Base-by-base conservation (phyloP, 23 tunicate species). In the Ciona savignyi region DNA sequence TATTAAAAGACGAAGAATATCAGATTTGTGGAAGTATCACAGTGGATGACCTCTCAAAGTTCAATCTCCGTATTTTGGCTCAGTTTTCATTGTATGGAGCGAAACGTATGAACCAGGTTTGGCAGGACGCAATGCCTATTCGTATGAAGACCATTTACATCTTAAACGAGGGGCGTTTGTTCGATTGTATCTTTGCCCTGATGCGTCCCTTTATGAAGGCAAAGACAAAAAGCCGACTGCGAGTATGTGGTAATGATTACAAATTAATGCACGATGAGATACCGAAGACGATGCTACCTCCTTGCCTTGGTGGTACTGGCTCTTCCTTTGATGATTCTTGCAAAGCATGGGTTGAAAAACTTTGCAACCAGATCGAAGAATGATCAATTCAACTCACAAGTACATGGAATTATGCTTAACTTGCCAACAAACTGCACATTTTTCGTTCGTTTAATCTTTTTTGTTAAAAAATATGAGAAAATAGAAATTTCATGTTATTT, bases 301-400 rank as follows among this genome's bases (percentile, higher is more conserved):
- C 63, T 9, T 81, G 63, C 62, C 68, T 81, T 24, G 80, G 74
- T n/a, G 86, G 86, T 11, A 74, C 79, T 0, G 86, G 79, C 0
- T 63, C 66, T 34, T 25, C 67, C 19, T n/a, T 23, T 11, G 80
- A 42, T 6, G 56, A 9, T 42, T 42, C 56, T n/a, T n/a, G n/a
- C n/a, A n/a, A n/a, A n/a, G n/a, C n/a, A n/a, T n/a, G n/a, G n/a
- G n/a, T n/a, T n/a, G n/a, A n/a, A n/a, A n/a, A n/a, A n/a, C n/a
- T n/a, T n/a, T n/a, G n/a, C n/a, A n/a, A n/a, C n/a, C n/a, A n/a
- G n/a, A n/a, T n/a, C n/a, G n/a, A n/a, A n/a, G n/a, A n/a, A n/a
- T n/a, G n/a, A n/a, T n/a, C n/a, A n/a, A n/a, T n/a, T n/a, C n/a
- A n/a, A n/a, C n/a, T n/a, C n/a, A n/a, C n/a, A n/a, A n/a, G n/a